These are phyloP conservation scores for Folsomia candida DNA, from an alignment of 2,888 invertebrate genomes.

Conservation along the genomic window DNA sequence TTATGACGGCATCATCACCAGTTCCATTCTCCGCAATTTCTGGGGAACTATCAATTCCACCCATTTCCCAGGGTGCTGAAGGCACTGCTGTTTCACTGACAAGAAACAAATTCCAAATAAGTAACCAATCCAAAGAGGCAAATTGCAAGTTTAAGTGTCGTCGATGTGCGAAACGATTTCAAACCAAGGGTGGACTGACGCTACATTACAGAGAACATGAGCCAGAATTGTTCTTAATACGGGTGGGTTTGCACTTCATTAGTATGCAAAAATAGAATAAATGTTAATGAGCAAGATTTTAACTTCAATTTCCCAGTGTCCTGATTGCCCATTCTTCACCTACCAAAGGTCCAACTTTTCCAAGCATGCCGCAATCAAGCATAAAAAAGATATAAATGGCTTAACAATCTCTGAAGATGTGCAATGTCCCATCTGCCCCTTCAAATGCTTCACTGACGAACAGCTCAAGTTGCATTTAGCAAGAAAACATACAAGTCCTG, in stretches of 20 bases:
- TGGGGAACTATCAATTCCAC: neutral
- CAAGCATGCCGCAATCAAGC: conserved; percentile 51
- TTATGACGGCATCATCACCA: neutral
- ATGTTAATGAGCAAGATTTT: too few relatives aligned
- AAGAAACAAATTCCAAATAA: neutral
- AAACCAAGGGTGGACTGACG: conserved; percentile 49
- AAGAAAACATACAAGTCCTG: conserved; percentile 46
- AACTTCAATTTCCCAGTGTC: conserved; percentile 40
- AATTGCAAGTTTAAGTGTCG: conserved; percentile 29
- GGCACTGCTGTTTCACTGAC: neutral
- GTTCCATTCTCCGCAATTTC: neutral
- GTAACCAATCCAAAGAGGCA: neutral
- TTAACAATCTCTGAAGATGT: conserved; percentile 38
- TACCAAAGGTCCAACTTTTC: conserved; percentile 50
- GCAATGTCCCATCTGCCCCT: conserved; percentile 46
- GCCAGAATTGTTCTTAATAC: conserved; percentile 33
- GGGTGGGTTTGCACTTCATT: conserved; percentile 23
- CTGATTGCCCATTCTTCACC: conserved; percentile 47
- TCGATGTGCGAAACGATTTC: conserved; percentile 44
- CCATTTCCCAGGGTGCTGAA: neutral
- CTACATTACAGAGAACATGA: conserved; percentile 44
- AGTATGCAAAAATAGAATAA: conserved; percentile 9
- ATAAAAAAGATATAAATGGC: conserved; percentile 49
- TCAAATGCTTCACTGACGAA: conserved; percentile 48
- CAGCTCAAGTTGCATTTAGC: conserved; percentile 50